Evolutionary conservation across 1,140 invertebrate species (phyloP).

Genomic region (Contarinia nasturtii): DNA sequence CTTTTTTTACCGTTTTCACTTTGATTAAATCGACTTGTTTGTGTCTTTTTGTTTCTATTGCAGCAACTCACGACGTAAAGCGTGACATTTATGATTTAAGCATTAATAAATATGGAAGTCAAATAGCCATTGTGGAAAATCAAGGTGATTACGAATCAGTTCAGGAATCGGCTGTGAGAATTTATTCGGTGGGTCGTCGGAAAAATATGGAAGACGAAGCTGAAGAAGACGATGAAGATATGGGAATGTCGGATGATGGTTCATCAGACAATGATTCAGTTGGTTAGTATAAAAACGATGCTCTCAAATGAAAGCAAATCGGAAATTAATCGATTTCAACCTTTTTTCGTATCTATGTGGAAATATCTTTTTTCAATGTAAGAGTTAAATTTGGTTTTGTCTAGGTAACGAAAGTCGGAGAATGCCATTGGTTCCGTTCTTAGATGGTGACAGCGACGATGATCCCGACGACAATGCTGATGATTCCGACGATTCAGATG

Average conservation of each 20-base stretch:
- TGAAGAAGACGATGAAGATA: conserved; percentile 3
- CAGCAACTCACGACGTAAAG: conserved; percentile 77
- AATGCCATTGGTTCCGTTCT: too few species aligned
- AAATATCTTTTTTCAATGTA: too few species aligned
- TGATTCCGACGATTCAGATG: too few species aligned
- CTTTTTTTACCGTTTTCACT: too few species aligned
- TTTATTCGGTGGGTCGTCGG: conserved; percentile 46
- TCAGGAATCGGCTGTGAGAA: conserved; percentile 63
- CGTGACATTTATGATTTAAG: conserved; percentile 57
- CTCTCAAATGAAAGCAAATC: too few species aligned
- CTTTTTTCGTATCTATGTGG: too few species aligned
- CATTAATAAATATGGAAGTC: conserved; percentile 53
- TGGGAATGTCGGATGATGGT: neutral
- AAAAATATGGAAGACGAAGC: conserved; percentile 23
- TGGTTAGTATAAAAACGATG: neutral
- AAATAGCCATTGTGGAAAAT: conserved; percentile 70
- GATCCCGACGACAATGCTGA: too few species aligned
- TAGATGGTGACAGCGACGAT: too few species aligned
- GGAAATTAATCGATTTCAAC: too few species aligned
- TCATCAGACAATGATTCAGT: neutral
- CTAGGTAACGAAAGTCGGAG: too few species aligned
- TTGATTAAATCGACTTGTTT: too few species aligned
- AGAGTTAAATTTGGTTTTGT: too few species aligned
- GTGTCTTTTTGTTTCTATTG: conserved; percentile 10
- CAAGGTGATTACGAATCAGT: conserved; percentile 50